Evolutionary conservation across 30 jellyfish, hydroid and myxozoan species (phyloP), one percentile per base, ranked within the genome.

Genomic region (Pelagia noctiluca): DNA sequence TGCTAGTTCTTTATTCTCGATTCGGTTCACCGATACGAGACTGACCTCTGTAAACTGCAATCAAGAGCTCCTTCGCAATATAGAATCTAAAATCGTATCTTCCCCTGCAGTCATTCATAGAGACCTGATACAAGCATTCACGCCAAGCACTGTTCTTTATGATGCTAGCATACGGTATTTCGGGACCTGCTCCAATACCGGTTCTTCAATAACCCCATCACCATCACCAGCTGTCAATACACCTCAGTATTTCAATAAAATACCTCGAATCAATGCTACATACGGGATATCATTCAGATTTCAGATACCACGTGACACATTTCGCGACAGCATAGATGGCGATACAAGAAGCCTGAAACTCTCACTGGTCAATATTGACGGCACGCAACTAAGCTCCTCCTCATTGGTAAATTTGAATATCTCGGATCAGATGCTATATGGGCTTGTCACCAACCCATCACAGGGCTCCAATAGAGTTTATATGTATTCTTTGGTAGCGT

Each of bases 271-370:
- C 10, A 50, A 28, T 23, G 96, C 86, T 30, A 82, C 89, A 10
- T 19, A 90, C 37, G 90, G 90, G 37, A 66, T 71, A 8, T 75
- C 70, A 47, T 82, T 93, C 53, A 42, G 71, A 35, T 93, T 73
- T 65, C 67, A 46, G 21, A 77, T 95, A 30, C 97, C 97, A 64
- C 76, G 71, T 13, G 71, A 95, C 72, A 66, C 90, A 2, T 95
- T 95, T 50, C 19, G 1, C 42, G 97, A 95, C 60, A 38, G 32
- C 0, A 38, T 66, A 2, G 99, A 89, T 50, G 97, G 97, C n/a
- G 82, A 89, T 35, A 81, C 97, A 32, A 63, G 90, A 49, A 35
- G 65, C 12, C 50, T 95, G 68, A 73, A 11, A 13, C 83, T 95
- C 47, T 26, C 85, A 19, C 26, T 79, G 42, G 47, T 68, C 25